A percentile compares a stretch with the other conserved stretches of the same genome.
Conservation (phyloP, 1,140 invertebrate species). For the Macrocentrus cingulum region DNA sequence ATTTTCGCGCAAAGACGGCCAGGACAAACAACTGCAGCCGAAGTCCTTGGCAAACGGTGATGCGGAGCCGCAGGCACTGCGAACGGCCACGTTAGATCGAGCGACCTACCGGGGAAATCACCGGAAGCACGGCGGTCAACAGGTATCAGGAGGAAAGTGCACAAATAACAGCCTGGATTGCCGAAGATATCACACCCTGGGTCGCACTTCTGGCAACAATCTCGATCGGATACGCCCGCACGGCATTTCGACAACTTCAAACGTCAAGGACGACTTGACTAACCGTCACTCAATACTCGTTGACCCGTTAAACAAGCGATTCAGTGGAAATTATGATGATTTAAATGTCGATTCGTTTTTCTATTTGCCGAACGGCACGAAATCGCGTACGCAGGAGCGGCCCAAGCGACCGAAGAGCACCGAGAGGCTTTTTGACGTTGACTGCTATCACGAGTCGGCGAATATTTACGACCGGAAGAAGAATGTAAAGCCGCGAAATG, state of each 20-base stretch:
- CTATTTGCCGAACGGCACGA: constrained; percentile 45
- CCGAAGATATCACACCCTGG: constrained; percentile 39
- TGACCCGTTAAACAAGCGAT: constrained; percentile 38
- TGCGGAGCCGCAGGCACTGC: constrained; percentile 32
- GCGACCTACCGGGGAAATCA: constrained; percentile 46
- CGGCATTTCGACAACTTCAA: constrained; percentile 11
- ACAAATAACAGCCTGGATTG: constrained; percentile 37
- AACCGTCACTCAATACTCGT: constrained; percentile 38
- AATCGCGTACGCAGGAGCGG: constrained; percentile 27
- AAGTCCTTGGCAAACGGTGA: constrained; percentile 37
- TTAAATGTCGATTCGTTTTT: constrained; percentile 37
- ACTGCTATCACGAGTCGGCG: constrained; percentile 34
- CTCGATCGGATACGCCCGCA: neutral
- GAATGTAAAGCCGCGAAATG: too few relatives aligned
- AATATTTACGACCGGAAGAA: constrained; percentile 29
- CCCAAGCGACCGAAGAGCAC: constrained; percentile 49
- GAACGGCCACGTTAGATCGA: constrained; percentile 49
- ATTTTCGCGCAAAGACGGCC: constrained; percentile 32
- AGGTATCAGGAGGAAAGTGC: constrained; percentile 35
- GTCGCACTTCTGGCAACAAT: constrained; percentile 27
- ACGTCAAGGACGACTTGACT: constrained; percentile 3
- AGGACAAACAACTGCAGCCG: constrained; percentile 27
- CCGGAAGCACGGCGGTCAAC: constrained; percentile 39
- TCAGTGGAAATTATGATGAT: constrained; percentile 31
- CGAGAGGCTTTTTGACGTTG: constrained; percentile 44